phyloP scores from a whole-genome alignment of 2,113 vertebrate genomes.

The Scophthalmus maximus region DNA sequence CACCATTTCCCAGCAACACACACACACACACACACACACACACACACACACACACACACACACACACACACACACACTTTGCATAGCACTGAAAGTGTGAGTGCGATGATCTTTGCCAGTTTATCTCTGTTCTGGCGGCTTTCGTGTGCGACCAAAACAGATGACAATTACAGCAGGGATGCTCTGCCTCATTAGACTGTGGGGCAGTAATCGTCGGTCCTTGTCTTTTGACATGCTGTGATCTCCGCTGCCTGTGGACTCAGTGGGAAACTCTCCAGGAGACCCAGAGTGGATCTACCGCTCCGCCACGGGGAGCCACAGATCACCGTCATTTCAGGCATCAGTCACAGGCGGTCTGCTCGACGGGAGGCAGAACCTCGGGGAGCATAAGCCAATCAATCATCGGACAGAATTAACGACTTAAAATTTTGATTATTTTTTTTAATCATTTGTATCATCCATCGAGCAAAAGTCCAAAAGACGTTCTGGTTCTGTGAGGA shows the following conservation, averaged over 20 bases:
- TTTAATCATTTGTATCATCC: background rate
- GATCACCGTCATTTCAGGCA: constrained; percentile 41
- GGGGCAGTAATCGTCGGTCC: constrained; percentile 46
- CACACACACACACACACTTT: background rate
- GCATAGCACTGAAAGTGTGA: background rate
- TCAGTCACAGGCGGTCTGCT: constrained; percentile 7
- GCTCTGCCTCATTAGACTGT: constrained; percentile 62
- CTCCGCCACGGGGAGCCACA: constrained; percentile 38
- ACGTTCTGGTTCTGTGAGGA: too few species aligned
- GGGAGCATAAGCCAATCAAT: background rate
- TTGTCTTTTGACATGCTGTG: constrained; percentile 50
- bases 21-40: background rate
- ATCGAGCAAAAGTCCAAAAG: background rate
- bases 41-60: background rate
- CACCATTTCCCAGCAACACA: constrained; percentile 4
- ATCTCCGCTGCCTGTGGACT: constrained; percentile 39
- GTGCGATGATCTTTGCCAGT: constrained; percentile 25
- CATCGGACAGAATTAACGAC: background rate
- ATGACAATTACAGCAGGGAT: constrained; percentile 49
- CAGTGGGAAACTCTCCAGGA: constrained; percentile 48
- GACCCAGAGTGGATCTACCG: constrained; percentile 46
- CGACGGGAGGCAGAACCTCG: background rate
- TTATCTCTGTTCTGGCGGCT: constrained; percentile 51
- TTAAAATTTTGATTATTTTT: too few species aligned
- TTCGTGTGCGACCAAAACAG: constrained; percentile 43